Evolutionary conservation across 2,113 vertebrate genomes (phyloP), one percentile per base, ranked within the genome.

Genomic region (Indicator indicator): DNA sequence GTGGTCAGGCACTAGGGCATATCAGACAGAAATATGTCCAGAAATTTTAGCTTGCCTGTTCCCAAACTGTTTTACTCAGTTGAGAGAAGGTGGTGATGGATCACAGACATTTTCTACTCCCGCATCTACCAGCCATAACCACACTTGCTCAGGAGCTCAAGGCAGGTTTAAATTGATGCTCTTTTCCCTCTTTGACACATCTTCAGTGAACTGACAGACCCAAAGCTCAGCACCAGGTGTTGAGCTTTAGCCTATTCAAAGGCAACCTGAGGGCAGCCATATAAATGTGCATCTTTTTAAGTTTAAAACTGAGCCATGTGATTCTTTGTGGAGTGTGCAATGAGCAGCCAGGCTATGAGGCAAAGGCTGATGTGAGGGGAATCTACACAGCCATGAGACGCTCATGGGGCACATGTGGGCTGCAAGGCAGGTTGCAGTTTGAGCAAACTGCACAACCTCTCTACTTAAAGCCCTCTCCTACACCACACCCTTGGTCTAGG

Each of bases 351-450:
- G 33, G 21, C 32, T 69, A 42, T 0, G 1, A 50, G 38, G 26
- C 21, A 56, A 42, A 2, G 4, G 1, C 2, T 4, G 3, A 36
- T 3, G 7, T 12, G 32, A 74, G 14, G 4, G 8, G 11, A 62
- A 46, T 36, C 44, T 48, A 21, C 55, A 86, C 2, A 0, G n/a
- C 12, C 64, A 44, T 0, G 0, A 36, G 52, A 84, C 62, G 9
- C 36, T 67, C 36, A 17, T 5, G 11, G 55, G 28, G 9, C 23
- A 76, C 10, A 5, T 0, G 0, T 21, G 55, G 55, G 16, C 67
- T 62, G 32, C 11, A 6, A 26, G 63, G 32, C 64, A 67, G 63
- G 38, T 7, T 86, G 62, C 42, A 62, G 38, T 38, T 42, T 50
- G 52, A 90, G 13, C 23, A 56, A 81, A 32, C 11, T 42, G 33